Percentiles rank a stretch among this genome's conserved stretches.
Evolutionary conservation across 2,888 invertebrate species (phyloP).

Genomic region (Hydriomena furcata): DNA sequence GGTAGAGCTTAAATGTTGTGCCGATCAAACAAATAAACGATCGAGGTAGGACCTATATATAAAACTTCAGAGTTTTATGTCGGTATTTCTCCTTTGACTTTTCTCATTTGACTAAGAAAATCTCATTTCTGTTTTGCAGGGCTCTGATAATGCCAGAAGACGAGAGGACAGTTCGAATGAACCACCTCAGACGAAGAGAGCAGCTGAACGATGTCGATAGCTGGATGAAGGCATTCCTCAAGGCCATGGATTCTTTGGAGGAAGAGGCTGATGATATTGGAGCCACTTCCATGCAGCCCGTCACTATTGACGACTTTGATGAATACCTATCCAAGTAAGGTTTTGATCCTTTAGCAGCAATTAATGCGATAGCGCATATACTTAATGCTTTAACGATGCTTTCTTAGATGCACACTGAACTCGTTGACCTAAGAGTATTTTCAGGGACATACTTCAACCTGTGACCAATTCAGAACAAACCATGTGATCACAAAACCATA

Average conservation of each 20-base stretch:
- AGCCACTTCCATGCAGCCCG: constrained; percentile 93
- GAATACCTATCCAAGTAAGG: constrained; percentile 93
- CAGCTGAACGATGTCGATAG: constrained; percentile 92
- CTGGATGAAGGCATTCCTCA: constrained; percentile 94
- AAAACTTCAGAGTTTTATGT: too few relatives aligned
- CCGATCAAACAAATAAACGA: too few relatives aligned
- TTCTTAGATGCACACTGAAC: too few relatives aligned
- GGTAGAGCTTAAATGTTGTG: too few relatives aligned
- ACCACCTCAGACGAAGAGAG: constrained; percentile 91
- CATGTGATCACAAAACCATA: too few relatives aligned
- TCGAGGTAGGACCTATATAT: too few relatives aligned
- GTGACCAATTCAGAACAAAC: too few relatives aligned
- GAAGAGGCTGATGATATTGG: constrained; percentile 92
- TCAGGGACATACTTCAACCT: too few relatives aligned
- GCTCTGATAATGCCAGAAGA: constrained; percentile 96
- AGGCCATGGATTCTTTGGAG: constrained; percentile 93
- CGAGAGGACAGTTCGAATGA: constrained; percentile 93
- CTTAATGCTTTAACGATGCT: too few relatives aligned
- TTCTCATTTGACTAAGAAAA: not conserved
- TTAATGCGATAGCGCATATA: too few relatives aligned
- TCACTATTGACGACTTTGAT: constrained; percentile 95
- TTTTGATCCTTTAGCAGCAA: not conserved
- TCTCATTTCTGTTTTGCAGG: constrained; percentile 58
- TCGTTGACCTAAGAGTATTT: too few relatives aligned
- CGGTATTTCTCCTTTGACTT: too few relatives aligned